A percentile compares a stretch with the other conserved stretches of the same genome.
phyloP scores from a whole-genome alignment of 2,113 vertebrate genomes.

The Pitta sordida region DNA sequence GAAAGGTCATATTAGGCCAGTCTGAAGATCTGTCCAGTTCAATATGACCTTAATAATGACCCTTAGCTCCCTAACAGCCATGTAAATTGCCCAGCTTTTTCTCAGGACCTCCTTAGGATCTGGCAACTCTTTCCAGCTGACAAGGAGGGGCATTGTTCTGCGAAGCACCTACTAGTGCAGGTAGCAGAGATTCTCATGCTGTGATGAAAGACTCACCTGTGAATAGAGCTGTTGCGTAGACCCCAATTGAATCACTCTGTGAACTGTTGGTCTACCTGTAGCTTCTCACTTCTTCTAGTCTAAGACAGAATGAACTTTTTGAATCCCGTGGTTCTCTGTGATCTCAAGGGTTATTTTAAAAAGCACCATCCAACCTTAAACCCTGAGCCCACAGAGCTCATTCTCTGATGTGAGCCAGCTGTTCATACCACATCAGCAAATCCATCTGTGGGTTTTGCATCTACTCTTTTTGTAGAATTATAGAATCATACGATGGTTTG shows the following conservation, averaged over 20 bases:
- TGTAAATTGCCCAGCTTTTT: background rate
- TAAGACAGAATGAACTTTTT: background rate
- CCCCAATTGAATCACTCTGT: background rate
- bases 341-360: background rate
- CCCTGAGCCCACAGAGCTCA: background rate
- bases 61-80: background rate
- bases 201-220: background rate
- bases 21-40: background rate
- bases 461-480: background rate
- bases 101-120: background rate
- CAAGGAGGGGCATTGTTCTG: background rate
- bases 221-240: background rate
- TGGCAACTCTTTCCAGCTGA: background rate
- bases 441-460: background rate
- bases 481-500: background rate
- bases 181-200: background rate
- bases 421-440: background rate
- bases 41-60: background rate
- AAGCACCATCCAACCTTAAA: background rate
- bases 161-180: background rate
- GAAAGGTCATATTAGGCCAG: background rate
- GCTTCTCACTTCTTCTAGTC: background rate
- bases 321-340: background rate
- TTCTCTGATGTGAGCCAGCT: background rate
- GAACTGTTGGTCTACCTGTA: background rate